Conservation (phyloP, 2,797 vertebrate species). For the Silurus lanzhouensis region DNA sequence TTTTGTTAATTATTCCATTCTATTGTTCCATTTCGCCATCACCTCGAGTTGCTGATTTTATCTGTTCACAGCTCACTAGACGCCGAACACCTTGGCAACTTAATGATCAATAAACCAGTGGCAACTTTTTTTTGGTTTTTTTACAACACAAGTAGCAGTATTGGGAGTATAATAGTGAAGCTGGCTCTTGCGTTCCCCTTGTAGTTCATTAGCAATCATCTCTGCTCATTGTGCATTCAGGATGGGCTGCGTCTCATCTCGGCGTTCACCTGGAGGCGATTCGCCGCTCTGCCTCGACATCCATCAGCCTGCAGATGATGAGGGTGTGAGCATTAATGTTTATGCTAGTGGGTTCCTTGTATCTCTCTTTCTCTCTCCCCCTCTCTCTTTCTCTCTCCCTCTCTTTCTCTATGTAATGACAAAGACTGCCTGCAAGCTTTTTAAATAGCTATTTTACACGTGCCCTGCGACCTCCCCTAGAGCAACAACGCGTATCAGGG, state of each 20-base stretch:
- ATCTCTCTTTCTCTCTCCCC: constrained; percentile 39
- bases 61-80: constrained; percentile 42
- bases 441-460: constrained; percentile 61
- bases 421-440: constrained; percentile 50
- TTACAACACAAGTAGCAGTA: constrained; percentile 21
- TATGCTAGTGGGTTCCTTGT: constrained; percentile 28
- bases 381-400: neutral
- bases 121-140: constrained; percentile 17
- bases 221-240: constrained; percentile 36
- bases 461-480: constrained; percentile 39
- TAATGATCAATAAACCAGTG: constrained; percentile 48
- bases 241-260: constrained; percentile 37
- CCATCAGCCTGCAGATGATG: constrained; percentile 63
- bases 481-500: constrained; percentile 23
- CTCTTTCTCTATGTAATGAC: constrained; percentile 53
- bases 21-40: too few relatives aligned
- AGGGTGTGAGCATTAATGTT: constrained; percentile 54
- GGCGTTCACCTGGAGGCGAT: constrained; percentile 60
- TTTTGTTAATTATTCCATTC: neutral
- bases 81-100: constrained; percentile 6
- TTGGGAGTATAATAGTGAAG: constrained; percentile 49
- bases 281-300: constrained; percentile 59
- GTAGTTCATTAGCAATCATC: constrained; percentile 59
- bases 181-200: constrained; percentile 26
- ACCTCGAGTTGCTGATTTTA: constrained; percentile 1